A percentile compares a stretch with the other conserved stretches of the same genome.
These are phyloP conservation scores for Perca flavescens DNA, from an alignment of 2,113 vertebrate species.

Conservation along the genomic window DNA sequence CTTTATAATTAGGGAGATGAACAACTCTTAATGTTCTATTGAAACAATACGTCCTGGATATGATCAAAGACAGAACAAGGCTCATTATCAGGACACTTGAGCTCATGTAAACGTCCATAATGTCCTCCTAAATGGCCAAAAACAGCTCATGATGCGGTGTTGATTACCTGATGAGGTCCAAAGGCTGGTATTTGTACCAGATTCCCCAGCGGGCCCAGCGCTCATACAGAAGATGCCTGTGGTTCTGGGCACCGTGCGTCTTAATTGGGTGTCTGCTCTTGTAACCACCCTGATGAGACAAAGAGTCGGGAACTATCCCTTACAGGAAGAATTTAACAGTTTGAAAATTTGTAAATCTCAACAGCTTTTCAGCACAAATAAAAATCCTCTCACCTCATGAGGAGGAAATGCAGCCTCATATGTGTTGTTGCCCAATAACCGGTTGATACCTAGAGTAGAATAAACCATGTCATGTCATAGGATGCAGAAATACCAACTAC, in stretches of 20 bases:
- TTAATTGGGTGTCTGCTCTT: slow-evolving; percentile 96
- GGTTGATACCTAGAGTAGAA: slow-evolving; percentile 90
- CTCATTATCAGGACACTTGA: slow-evolving; percentile 13
- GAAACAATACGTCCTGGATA: not conserved
- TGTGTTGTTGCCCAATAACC: slow-evolving; percentile 93
- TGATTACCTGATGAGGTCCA: slow-evolving; percentile 96
- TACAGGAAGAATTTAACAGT: not conserved
- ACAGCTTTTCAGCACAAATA: not conserved
- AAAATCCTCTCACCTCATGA: slow-evolving; percentile 89
- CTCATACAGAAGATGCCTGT: slow-evolving; percentile 96
- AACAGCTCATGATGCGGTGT: slow-evolving; percentile 12
- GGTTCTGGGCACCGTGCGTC: slow-evolving; percentile 96
- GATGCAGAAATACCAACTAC: slow-evolving; percentile 6
- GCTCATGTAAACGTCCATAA: not conserved
- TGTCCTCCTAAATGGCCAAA: not conserved
- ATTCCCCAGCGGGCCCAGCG: slow-evolving; percentile 99
- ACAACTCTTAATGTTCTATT: slow-evolving; percentile 11
- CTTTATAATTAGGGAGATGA: not conserved
- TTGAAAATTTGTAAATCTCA: slow-evolving; percentile 1
- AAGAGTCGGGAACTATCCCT: not conserved
- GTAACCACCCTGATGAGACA: slow-evolving; percentile 90
- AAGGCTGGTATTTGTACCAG: slow-evolving; percentile 99
- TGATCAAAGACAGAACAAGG: slow-evolving; percentile 10
- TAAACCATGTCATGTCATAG: slow-evolving; percentile 43
- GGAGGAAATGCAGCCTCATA: slow-evolving; percentile 98